Percentiles rank a stretch among this genome's conserved stretches.
phyloP scores from a whole-genome alignment of 1,140 invertebrate genomes.

The Leptopilina boulardi region DNA sequence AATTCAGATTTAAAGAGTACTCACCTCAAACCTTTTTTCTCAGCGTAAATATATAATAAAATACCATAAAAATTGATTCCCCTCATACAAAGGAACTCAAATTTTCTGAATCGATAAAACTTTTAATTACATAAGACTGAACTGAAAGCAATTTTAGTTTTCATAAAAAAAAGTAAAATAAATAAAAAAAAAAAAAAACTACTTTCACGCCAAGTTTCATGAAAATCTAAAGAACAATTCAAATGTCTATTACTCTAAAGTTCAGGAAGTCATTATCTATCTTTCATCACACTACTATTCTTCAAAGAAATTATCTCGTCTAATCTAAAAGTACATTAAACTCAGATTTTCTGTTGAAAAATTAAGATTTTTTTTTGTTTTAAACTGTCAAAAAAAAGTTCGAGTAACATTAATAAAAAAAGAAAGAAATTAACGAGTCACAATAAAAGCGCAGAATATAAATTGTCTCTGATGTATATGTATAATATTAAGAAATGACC shows the following conservation, averaged over 20 bases:
- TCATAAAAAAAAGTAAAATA: neutral
- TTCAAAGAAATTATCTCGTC: neutral
- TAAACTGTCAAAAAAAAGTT: neutral
- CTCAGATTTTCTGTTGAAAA: neutral
- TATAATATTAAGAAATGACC: neutral
- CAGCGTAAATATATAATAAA: no score
- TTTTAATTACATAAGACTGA: no score
- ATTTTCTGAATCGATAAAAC: no score
- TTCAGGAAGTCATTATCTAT: neutral
- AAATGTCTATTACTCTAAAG: neutral
- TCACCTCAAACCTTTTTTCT: no score
- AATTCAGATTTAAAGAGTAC: no score
- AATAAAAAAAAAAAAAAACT: neutral
- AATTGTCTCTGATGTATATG: neutral
- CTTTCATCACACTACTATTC: neutral
- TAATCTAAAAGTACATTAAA: neutral
- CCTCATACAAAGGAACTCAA: no score
- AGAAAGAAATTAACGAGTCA: neutral
- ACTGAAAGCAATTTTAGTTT: no score
- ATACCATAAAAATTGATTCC: no score
- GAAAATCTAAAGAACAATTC: neutral
- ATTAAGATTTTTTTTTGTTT: no score
- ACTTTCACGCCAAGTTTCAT: neutral
- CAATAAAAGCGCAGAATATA: neutral
- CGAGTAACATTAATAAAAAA: no score